These are phyloP conservation scores for Sipha flava DNA, from an alignment of 1,140 invertebrate genomes.

Conservation along the genomic window DNA sequence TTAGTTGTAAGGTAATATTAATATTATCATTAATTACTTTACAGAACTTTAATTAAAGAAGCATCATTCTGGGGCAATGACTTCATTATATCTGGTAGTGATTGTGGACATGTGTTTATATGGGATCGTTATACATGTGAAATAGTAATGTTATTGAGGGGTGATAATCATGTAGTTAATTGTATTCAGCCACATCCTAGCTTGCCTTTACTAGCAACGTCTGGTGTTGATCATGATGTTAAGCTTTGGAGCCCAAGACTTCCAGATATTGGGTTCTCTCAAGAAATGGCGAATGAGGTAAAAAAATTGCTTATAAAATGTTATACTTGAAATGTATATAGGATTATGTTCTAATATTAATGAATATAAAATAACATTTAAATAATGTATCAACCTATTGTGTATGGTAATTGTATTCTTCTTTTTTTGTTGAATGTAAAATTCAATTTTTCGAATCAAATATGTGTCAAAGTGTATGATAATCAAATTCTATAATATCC, in stretches of 20 bases:
- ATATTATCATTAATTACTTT: conserved; percentile 48
- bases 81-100: conserved; percentile 75
- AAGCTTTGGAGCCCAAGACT: conserved; percentile 72
- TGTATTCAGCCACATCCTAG: conserved; percentile 77
- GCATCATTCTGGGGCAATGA: conserved; percentile 79
- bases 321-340: no score
- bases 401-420: no score
- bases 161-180: conserved; percentile 79
- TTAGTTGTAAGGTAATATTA: no score
- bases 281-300: conserved; percentile 61
- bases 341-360: no score
- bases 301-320: neutral
- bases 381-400: no score
- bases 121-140: conserved; percentile 57
- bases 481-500: no score
- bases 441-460: no score
- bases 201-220: conserved; percentile 71
- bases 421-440: no score
- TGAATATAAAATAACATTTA: no score
- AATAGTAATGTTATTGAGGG: conserved; percentile 69
- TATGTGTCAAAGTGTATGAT: no score
- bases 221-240: conserved; percentile 83
- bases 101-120: conserved; percentile 72
- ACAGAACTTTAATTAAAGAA: conserved; percentile 80
- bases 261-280: conserved; percentile 55